Conservation (phyloP, 2,888 invertebrate genomes). For the Fissipunctia ypsillon region DNA sequence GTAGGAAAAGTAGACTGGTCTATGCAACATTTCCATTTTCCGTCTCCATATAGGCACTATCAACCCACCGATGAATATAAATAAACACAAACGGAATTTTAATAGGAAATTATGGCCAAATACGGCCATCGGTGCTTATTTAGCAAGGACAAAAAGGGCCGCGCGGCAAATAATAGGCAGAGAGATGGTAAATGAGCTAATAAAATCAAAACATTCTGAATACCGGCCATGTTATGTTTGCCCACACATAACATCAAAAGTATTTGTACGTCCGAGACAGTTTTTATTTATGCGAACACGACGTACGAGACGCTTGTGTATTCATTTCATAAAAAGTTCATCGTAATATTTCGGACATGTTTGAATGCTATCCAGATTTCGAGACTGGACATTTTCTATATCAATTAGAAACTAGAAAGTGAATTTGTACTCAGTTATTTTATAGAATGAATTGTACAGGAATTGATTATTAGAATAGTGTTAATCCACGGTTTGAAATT, state of each 20-base stretch:
- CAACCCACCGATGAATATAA: too few species aligned
- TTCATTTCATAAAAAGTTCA: neutral
- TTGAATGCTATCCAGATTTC: neutral
- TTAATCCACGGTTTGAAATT: neutral
- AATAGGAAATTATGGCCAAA: neutral
- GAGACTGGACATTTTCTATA: neutral
- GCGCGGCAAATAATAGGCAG: neutral
- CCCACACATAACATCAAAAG: conserved; percentile 1
- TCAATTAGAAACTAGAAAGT: neutral
- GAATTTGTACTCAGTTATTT: neutral
- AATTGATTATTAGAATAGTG: neutral
- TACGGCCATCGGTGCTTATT: neutral
- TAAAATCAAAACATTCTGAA: neutral
- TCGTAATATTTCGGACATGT: conserved; percentile 5
- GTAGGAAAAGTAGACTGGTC: neutral
- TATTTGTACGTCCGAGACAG: conserved; percentile 16
- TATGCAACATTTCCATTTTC: neutral
- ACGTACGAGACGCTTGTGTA: neutral
- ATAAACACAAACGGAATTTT: neutral
- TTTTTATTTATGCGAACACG: neutral
- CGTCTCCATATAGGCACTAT: neutral
- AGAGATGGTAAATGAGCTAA: neutral
- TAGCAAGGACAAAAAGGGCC: neutral
- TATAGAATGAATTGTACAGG: neutral
- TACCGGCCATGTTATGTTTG: neutral